phyloP scores from a whole-genome alignment of 2,797 vertebrate genomes.

The Poecilia velifera region DNA sequence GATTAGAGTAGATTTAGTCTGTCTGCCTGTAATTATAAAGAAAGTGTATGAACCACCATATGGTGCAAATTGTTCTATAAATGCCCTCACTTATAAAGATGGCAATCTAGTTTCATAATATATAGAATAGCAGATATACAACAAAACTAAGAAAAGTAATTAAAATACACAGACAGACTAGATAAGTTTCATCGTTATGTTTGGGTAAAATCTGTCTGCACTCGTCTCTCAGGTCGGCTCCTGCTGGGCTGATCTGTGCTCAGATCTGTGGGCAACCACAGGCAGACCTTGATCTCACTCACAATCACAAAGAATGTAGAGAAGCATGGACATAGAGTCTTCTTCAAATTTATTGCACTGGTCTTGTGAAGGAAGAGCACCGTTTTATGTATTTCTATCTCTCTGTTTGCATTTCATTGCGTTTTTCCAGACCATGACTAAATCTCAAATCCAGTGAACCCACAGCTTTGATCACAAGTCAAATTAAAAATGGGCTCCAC shows the following conservation, averaged over 20 bases:
- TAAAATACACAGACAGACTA: not conserved
- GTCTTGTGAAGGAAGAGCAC: constrained; percentile 42
- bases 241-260: constrained; percentile 49
- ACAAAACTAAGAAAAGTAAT: not conserved
- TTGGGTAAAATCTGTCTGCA: constrained; percentile 22
- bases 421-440: not conserved
- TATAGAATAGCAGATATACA: not conserved
- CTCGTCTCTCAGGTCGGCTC: constrained; percentile 53
- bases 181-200: constrained; percentile 12
- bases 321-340: not conserved
- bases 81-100: not conserved
- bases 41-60: too few species aligned
- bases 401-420: not conserved
- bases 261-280: constrained; percentile 54
- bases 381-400: constrained; percentile 1
- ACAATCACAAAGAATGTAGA: constrained; percentile 43
- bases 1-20: not conserved
- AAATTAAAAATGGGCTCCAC: not conserved
- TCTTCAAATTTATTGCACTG: not conserved
- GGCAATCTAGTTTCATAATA: not conserved
- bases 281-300: constrained; percentile 38
- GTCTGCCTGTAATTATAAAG: not conserved
- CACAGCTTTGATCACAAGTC: not conserved
- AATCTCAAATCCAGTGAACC: not conserved
- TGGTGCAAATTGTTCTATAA: not conserved